A percentile compares a stretch with the other conserved stretches of the same genome.
These are phyloP conservation scores for Lasioglossum malachurum DNA, from an alignment of 2,888 invertebrate genomes.

Conservation along the genomic window DNA sequence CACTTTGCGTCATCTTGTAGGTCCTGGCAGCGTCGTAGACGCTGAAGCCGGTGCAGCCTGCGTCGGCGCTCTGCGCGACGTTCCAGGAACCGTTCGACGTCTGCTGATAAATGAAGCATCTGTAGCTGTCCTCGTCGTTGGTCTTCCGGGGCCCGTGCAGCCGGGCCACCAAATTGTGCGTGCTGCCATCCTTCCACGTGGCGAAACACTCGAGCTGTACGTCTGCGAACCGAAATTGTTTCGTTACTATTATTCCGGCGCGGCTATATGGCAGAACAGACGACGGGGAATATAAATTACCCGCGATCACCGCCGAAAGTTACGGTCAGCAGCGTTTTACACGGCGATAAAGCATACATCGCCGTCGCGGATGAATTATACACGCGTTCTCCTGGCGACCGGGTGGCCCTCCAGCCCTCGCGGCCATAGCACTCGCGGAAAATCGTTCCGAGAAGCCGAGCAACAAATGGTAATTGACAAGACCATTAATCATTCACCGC, in stretches of 20 bases:
- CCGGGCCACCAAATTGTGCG: conserved; percentile 92
- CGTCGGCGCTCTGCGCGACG: conserved; percentile 92
- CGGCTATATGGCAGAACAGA: not conserved
- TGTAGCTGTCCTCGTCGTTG: conserved; percentile 92
- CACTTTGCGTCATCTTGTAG: conserved; percentile 86
- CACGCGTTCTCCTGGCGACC: conserved; percentile 32
- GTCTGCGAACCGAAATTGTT: conserved; percentile 85
- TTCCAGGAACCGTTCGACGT: conserved; percentile 88
- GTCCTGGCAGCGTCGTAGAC: conserved; percentile 91
- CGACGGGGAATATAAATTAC: conserved; percentile 22
- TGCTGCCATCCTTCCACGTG: conserved; percentile 94
- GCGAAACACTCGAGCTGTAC: conserved; percentile 93
- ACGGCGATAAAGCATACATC: conserved; percentile 57
- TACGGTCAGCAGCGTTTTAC: conserved; percentile 60
- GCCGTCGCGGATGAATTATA: conserved; percentile 57
- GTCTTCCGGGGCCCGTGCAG: conserved; percentile 91
- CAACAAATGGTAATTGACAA: conserved; percentile 76
- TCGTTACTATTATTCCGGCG: not conserved
- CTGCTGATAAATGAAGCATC: conserved; percentile 94
- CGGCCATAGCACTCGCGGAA: conserved; percentile 69
- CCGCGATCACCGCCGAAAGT: conserved; percentile 37
- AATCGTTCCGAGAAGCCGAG: conserved; percentile 71
- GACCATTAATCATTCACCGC: conserved; percentile 77
- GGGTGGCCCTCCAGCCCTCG: not conserved
- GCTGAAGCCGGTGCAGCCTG: conserved; percentile 91